These are phyloP conservation scores for Probaryconus sp. DNA, from an alignment of 1,140 invertebrate genomes.

Conservation along the genomic window DNA sequence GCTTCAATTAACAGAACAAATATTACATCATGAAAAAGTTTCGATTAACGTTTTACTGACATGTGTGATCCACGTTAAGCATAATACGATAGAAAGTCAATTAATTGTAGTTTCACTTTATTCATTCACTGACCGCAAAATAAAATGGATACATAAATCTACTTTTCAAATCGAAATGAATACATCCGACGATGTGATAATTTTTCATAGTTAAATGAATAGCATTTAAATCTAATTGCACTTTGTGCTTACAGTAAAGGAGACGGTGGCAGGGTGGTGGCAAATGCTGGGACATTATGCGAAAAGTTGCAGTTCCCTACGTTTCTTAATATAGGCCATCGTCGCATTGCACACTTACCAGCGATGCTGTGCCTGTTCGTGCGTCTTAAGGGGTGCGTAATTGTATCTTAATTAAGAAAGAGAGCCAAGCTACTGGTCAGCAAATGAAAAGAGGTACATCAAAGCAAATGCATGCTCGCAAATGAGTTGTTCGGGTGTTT, in stretches of 20 bases:
- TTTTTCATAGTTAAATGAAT: too few relatives aligned
- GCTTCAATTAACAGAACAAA: too few relatives aligned
- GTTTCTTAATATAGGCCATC: slow-evolving; percentile 71
- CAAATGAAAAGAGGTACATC: slow-evolving; percentile 26
- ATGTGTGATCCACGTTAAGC: too few relatives aligned
- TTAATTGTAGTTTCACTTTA: too few relatives aligned
- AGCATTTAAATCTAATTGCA: slow-evolving; percentile 15
- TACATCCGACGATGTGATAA: too few relatives aligned
- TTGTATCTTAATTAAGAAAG: neutral
- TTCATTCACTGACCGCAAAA: too few relatives aligned
- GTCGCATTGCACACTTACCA: slow-evolving; percentile 47
- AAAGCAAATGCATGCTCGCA: slow-evolving; percentile 24
- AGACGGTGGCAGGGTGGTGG: slow-evolving; percentile 76
- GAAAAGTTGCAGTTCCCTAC: slow-evolving; percentile 69
- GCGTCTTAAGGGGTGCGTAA: slow-evolving; percentile 49
- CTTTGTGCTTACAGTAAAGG: slow-evolving; percentile 71
- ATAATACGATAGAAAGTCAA: too few relatives aligned
- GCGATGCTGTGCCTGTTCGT: slow-evolving; percentile 41
- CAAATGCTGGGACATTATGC: slow-evolving; percentile 69
- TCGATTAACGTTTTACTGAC: too few relatives aligned
- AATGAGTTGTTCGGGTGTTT: slow-evolving; percentile 14
- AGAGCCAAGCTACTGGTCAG: neutral
- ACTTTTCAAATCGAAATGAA: too few relatives aligned
- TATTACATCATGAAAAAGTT: too few relatives aligned
- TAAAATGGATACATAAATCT: too few relatives aligned